phyloP scores from a whole-genome alignment of 2,888 invertebrate species.

The Coelinius sp. region DNA sequence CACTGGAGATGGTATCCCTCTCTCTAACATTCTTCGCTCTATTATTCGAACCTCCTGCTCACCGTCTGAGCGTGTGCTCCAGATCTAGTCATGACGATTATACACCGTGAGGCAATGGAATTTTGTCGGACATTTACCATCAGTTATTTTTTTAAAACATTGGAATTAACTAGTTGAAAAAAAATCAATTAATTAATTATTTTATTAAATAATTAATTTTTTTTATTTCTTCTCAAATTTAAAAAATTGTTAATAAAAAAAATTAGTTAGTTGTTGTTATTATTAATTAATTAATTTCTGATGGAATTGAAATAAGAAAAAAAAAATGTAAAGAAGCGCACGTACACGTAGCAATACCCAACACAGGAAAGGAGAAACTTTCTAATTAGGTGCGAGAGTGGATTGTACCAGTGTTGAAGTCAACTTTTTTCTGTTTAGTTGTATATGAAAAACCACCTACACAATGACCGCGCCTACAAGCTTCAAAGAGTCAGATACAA shows the following conservation, averaged over 20 bases:
- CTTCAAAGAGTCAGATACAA: neutral
- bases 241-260: neutral
- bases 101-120: neutral
- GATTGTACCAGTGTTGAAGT: neutral
- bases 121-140: neutral
- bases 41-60: neutral
- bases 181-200: neutral
- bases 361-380: constrained; percentile 50
- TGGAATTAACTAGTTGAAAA: neutral
- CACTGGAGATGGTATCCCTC: neutral
- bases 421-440: neutral
- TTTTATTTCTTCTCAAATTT: too few relatives aligned
- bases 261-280: too few relatives aligned
- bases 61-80: constrained; percentile 16
- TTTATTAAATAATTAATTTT: too few relatives aligned
- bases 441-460: constrained; percentile 41
- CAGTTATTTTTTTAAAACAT: neutral
- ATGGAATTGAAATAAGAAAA: neutral
- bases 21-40: neutral
- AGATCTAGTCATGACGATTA: constrained; percentile 6
- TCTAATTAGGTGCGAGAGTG: constrained; percentile 50
- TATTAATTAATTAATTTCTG: too few relatives aligned
- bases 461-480: constrained; percentile 26
- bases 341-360: neutral
- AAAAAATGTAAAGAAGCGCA: neutral